phyloP scores from a whole-genome alignment of 2,888 invertebrate species.

The Malacosoma neustria region DNA sequence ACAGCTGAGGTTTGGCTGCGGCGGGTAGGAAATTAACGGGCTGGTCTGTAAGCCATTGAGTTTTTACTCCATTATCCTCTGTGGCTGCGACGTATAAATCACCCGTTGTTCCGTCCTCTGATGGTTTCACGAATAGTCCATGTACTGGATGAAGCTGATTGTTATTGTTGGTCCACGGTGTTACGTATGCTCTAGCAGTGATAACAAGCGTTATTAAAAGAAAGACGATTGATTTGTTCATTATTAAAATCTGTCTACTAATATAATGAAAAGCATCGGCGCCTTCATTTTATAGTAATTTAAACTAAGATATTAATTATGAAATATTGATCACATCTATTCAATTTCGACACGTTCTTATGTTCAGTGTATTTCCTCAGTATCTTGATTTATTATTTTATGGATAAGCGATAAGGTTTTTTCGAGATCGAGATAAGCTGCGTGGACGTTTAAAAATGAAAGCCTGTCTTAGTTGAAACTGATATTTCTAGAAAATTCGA shows the following conservation, averaged over 20 bases:
- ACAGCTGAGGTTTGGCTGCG: too few relatives aligned
- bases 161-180: slow-evolving; percentile 26
- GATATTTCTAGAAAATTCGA: neutral
- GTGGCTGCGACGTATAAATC: slow-evolving; percentile 63
- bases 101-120: slow-evolving; percentile 53
- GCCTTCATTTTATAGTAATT: neutral
- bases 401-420: neutral
- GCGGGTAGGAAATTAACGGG: slow-evolving; percentile 46
- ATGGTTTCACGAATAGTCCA: slow-evolving; percentile 56
- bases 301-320: neutral
- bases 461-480: neutral
- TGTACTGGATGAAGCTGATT: slow-evolving; percentile 54
- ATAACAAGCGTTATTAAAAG: slow-evolving; percentile 1
- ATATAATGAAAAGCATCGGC: too few relatives aligned
- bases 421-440: slow-evolving; percentile 1
- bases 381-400: neutral
- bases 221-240: neutral
- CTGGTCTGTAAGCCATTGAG: slow-evolving; percentile 58
- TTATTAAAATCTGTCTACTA: too few relatives aligned
- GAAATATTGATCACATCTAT: neutral
- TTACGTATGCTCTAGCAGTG: slow-evolving; percentile 23
- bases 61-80: slow-evolving; percentile 49
- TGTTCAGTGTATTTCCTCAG: slow-evolving; percentile 1
- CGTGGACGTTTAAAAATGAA: slow-evolving; percentile 1
- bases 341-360: slow-evolving; percentile 2